Percentiles rank a stretch among this genome's conserved stretches.
Conservation (phyloP, 1,140 invertebrate species). For the Drosophila burlai region DNA sequence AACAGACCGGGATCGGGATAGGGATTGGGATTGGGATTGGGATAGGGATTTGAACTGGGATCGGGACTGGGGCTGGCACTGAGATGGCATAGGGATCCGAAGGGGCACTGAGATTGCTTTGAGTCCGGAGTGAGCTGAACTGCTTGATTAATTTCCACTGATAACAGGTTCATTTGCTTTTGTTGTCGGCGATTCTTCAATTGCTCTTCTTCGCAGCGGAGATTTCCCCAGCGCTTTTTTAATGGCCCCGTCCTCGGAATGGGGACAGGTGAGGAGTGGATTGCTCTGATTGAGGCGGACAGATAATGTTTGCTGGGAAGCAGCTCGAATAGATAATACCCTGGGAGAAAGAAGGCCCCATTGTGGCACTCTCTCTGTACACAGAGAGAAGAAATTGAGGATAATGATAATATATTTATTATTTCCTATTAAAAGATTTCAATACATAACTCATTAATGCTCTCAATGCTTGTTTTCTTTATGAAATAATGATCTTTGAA, state of each 20-base stretch:
- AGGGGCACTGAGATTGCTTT: conserved; percentile 24
- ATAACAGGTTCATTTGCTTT: conserved; percentile 84
- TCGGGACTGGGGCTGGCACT: not conserved
- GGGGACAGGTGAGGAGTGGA: conserved; percentile 35
- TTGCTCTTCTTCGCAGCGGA: conserved; percentile 51
- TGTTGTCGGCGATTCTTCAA: conserved; percentile 79
- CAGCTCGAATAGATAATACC: conserved; percentile 39
- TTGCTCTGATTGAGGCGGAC: conserved; percentile 35
- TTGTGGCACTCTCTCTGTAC: conserved; percentile 3
- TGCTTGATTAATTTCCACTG: conserved; percentile 82
- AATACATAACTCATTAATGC: not conserved
- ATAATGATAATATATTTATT: not conserved
- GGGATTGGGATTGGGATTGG: conserved; percentile 24
- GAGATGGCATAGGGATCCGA: conserved; percentile 7
- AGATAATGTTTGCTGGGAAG: conserved; percentile 29
- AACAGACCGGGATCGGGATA: conserved; percentile 60
- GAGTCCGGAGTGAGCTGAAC: conserved; percentile 42
- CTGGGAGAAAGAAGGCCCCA: not conserved
- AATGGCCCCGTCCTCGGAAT: conserved; percentile 33
- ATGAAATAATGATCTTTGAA: not conserved
- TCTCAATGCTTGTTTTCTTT: not conserved
- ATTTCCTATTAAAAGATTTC: not conserved
- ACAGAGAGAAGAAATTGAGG: not conserved
- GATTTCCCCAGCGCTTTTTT: conserved; percentile 52
- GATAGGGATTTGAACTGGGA: conserved; percentile 9